Evolutionary conservation across 2,888 invertebrate species (phyloP), one percentile per base, ranked within the genome.

Genomic region (Sepioteuthis lessoniana): DNA sequence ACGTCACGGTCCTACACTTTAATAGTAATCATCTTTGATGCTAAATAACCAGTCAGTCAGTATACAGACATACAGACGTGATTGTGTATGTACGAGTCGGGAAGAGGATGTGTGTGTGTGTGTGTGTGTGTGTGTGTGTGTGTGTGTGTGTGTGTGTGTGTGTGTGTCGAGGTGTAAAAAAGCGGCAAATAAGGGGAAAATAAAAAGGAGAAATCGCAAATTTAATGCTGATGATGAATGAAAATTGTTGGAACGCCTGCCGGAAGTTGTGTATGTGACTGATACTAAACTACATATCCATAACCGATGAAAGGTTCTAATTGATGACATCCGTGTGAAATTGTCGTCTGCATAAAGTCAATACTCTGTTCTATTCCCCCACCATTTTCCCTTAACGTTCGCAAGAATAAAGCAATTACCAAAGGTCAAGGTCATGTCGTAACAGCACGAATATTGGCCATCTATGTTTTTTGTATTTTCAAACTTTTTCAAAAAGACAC

Each of bases 201-300:
- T 76, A 76, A 76, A 76, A 76, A 76, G 5, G 76, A 76, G 35
- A 76, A 76, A 76, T 76, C 76, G n/a, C n/a, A n/a, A 76, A 35
- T 76, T n/a, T n/a, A 76, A 76, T 35, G 76, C n/a, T 35, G 76
- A 76, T 76, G 76, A 76, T 76, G 76, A 76, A 76, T 76, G 76
- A 76, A 76, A 76, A 76, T 76, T 76, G 76, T 76, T n/a, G 76
- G n/a, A 19, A 76, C 76, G 76, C 76, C 35, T 76, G 76, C 76
- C 76, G 76, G 76, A 76, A 76, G 76, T 76, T 76, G n/a, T 76
- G n/a, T 76, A 76, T 76, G 76, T 76, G 76, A 76, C n/a, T 76
- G 76, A 76, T 76, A n/a, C n/a, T 76, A n/a, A 76, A 76, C 76
- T 76, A n/a, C n/a, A n/a, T 76, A 76, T 76, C n/a, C 76, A 76